Percentiles rank a stretch among this genome's conserved stretches.
phyloP scores from a whole-genome alignment of 1,140 invertebrate genomes.

The Trachymyrmex septentrionalis region DNA sequence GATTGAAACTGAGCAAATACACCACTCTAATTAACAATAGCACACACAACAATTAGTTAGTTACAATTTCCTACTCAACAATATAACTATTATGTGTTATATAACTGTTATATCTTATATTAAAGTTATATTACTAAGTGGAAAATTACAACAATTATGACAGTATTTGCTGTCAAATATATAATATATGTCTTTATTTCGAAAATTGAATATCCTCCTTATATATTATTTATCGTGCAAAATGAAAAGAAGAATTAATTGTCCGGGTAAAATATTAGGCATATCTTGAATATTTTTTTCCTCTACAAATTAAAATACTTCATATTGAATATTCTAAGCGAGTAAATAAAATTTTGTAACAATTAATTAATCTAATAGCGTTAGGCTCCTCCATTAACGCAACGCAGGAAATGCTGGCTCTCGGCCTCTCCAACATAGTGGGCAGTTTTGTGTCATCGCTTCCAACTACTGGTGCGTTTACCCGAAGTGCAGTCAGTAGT shows the following conservation, averaged over 20 bases:
- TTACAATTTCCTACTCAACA: too few species aligned
- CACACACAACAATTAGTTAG: too few species aligned
- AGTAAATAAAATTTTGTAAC: neutral
- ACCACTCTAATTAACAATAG: too few species aligned
- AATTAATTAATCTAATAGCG: slow-evolving; percentile 78
- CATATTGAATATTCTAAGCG: neutral
- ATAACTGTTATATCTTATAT: too few species aligned
- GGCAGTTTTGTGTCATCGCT: slow-evolving; percentile 91
- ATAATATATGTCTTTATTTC: neutral
- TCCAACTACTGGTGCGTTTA: slow-evolving; percentile 91
- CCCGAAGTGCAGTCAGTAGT: slow-evolving; percentile 91
- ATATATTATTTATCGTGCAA: neutral
- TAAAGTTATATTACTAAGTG: too few species aligned
- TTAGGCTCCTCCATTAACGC: slow-evolving; percentile 87
- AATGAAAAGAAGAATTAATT: neutral
- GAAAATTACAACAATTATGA: too few species aligned
- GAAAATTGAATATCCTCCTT: neutral
- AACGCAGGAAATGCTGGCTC: slow-evolving; percentile 90
- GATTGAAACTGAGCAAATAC: neutral
- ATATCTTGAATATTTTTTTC: neutral
- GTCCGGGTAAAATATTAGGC: neutral
- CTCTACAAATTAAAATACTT: neutral
- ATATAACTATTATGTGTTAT: too few species aligned
- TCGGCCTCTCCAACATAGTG: slow-evolving; percentile 90
- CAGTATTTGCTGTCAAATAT: neutral